Base-by-base conservation (phyloP, 2,888 invertebrate genomes). In the Sinhomidia bicolor region DNA sequence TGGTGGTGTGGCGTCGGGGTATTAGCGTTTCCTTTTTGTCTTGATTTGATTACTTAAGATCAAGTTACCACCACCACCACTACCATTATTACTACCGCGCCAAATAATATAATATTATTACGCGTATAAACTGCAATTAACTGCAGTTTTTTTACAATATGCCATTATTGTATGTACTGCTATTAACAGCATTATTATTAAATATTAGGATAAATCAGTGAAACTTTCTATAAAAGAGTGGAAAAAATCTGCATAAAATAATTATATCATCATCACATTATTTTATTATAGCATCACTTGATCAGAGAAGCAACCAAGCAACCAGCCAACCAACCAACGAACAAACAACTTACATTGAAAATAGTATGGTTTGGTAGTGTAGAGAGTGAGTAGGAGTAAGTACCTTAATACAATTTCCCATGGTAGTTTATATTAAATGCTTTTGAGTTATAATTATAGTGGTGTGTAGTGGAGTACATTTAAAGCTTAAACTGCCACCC, bases 41-140 rank as follows among this genome's bases (percentile, higher is more conserved):
- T 29, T 84, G 23, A 76, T 84, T 57, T 71, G 76, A 76, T 84
- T 84, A 84, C 62, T 36, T 76, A 74, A 84, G 51, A 82, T 80
- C 60, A 41, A 36, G n/a, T 26, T 41, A 44, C 71, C 1, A 17
- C 10, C n/a, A n/a, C n/a, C n/a, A n/a, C n/a, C n/a, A n/a, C n/a
- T n/a, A n/a, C n/a, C n/a, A n/a, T n/a, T n/a, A n/a, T n/a, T n/a
- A n/a, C n/a, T n/a, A n/a, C n/a, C n/a, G n/a, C n/a, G n/a, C n/a
- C n/a, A n/a, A n/a, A n/a, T n/a, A n/a, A n/a, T n/a, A n/a, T 29
- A n/a, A 41, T 68, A 68, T 41, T 68, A 20, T 41, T 68, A 23
- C 44, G 23, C 10, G 32, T 9, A 44, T 44, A 71, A 71, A 71
- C 20, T 26, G 12, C 29, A 1, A 26, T 60, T 60, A 60, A 60